Base-by-base conservation (phyloP, 2,888 invertebrate genomes). In the Brassicogethes aeneus region DNA sequence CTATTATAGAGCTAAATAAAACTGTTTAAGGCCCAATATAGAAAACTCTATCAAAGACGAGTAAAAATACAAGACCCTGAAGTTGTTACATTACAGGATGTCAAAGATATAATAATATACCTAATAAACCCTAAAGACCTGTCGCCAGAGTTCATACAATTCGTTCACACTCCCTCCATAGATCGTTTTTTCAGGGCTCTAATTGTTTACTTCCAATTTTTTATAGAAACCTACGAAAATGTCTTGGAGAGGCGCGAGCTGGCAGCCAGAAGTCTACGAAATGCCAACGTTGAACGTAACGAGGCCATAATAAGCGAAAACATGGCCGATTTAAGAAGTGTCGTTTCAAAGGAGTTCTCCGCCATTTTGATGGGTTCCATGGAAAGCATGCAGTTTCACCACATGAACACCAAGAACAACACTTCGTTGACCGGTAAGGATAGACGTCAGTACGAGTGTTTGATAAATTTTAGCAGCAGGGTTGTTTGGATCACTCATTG, bases 401-500 rank as follows among this genome's bases (percentile, higher is more conserved):
- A 80, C 50, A 75, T 79, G 74, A 64, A 69, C n/a, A 63, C 68
- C 42, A 72, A 75, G 49, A 73, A 75, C 53, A 68, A 73, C 32
- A 66, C 65, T 37, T 79, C 80, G 0, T 62, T 77, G 43, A 74
- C 76, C n/a, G 78, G 80, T 51, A 77, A 75, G 59, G 82, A 81
- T 56, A 70, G 79, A 16, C 66, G 76, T 45, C 62, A 79, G 40
- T 75, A 74, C 50, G 81, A 82, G 60, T 71, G 72, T 3, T 58
- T 82, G 13, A 62, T 78, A 34, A 68, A 74, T 41, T 68, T 80
- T 61, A 68, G 76, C 36, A 72, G 75, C 34, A 73, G 78, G 54
- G 74, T 81, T 35, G 73, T 79, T 23, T 82, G 80, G 80, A 69
- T 80, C 46, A 77, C 79, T 15, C 61, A 81, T 31, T 72, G 75